Conservation (phyloP, 2,113 vertebrate species). For the Piaya cayana region DNA sequence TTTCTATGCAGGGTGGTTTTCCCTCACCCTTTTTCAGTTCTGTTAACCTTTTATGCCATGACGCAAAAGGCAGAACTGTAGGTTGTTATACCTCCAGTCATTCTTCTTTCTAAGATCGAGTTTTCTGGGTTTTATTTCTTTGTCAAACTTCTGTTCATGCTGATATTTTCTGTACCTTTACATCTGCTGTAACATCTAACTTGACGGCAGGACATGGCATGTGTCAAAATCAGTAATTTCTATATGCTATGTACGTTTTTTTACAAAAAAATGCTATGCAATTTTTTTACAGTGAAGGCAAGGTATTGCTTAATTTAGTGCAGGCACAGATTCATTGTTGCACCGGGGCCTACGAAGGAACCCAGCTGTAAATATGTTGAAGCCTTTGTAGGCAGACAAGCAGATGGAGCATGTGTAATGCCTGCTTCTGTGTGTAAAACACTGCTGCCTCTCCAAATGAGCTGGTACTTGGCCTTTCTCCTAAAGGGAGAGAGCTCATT, state of each 20-base stretch:
- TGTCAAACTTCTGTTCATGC: background rate
- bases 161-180: background rate
- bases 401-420: background rate
- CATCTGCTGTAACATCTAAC: background rate
- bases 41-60: background rate
- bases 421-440: background rate
- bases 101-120: background rate
- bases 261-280: too few relatives aligned
- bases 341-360: background rate
- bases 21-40: background rate
- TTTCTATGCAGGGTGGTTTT: background rate
- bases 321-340: background rate
- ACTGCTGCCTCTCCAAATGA: background rate
- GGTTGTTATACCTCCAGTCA: background rate
- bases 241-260: background rate
- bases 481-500: background rate
- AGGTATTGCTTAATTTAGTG: background rate
- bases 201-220: background rate
- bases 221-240: background rate
- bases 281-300: background rate
- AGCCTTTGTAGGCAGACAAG: background rate
- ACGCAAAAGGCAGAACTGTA: background rate
- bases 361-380: background rate
- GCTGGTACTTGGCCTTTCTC: background rate
- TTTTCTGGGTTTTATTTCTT: background rate